Percentiles rank a stretch among this genome's conserved stretches.
phyloP scores from a whole-genome alignment of 2,113 vertebrate genomes.

The Hypocryptadius cinnamomeus region DNA sequence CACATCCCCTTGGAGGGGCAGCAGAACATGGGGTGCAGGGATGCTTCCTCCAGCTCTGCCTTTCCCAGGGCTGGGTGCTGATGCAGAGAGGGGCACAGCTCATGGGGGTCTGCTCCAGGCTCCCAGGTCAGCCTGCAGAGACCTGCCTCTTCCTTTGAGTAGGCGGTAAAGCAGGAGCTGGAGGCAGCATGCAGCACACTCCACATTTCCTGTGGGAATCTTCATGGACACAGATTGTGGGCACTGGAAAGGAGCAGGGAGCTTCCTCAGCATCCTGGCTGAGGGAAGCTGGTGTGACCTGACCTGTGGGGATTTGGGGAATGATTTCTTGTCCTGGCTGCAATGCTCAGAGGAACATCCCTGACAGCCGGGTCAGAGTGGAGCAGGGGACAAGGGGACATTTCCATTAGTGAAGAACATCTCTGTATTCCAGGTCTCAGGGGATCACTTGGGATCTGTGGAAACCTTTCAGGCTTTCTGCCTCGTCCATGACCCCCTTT shows the following conservation, averaged over 20 bases:
- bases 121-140: neutral
- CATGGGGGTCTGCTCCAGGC: neutral
- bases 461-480: neutral
- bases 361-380: neutral
- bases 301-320: neutral
- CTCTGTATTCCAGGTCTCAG: neutral
- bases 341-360: neutral
- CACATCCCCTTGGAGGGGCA: neutral
- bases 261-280: neutral
- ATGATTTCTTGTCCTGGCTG: neutral
- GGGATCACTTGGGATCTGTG: neutral
- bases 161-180: neutral
- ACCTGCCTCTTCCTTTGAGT: neutral
- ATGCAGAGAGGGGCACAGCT: neutral
- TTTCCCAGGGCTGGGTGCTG: too few species aligned
- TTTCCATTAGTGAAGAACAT: neutral
- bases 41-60: neutral
- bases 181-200: rapidly evolving
- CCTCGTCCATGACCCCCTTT: neutral
- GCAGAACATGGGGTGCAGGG: rapidly evolving
- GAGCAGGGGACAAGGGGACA: neutral
- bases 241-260: neutral
- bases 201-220: rapidly evolving
- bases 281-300: neutral
- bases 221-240: rapidly evolving